phyloP scores from a whole-genome alignment of 2,888 invertebrate genomes.

The Crioceris asparagi region DNA sequence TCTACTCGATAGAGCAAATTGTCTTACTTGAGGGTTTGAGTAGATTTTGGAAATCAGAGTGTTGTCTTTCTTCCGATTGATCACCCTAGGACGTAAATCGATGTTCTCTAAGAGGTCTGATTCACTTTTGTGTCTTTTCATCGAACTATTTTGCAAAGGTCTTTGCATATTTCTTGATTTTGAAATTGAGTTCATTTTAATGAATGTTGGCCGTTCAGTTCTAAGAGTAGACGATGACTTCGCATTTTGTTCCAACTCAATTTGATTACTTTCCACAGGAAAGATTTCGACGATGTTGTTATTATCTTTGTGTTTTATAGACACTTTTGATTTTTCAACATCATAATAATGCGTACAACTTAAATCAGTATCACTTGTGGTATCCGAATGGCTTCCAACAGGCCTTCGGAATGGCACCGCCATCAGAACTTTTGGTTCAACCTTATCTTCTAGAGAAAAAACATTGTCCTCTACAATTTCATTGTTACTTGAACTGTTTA shows the following conservation, averaged over 20 bases:
- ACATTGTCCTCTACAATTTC: neutral
- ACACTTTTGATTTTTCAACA: conserved; percentile 30
- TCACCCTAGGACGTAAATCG: conserved; percentile 17
- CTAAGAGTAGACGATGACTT: neutral
- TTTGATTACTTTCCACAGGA: conserved; percentile 2
- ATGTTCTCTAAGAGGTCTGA: conserved; percentile 18
- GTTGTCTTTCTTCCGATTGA: conserved; percentile 25
- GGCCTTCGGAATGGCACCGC: too few species aligned
- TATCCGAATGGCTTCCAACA: conserved; percentile 22
- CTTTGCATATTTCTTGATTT: neutral
- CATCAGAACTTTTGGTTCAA: too few species aligned
- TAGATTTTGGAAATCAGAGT: conserved; percentile 30
- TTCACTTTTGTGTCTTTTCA: conserved; percentile 19
- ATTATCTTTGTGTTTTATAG: conserved; percentile 20
- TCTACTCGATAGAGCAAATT: conserved; percentile 21
- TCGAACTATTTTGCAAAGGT: neutral
- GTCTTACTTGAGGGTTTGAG: conserved; percentile 25
- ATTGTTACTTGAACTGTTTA: neutral
- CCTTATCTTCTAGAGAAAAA: too few species aligned
- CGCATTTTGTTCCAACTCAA: conserved; percentile 6
- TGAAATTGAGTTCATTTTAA: conserved; percentile 4
- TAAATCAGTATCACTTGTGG: conserved; percentile 36
- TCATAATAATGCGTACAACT: conserved; percentile 35
- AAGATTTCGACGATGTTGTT: conserved; percentile 9
- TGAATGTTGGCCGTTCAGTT: conserved; percentile 1